phyloP scores from a whole-genome alignment of 1,140 invertebrate genomes.

The Drosophila asahinai region DNA sequence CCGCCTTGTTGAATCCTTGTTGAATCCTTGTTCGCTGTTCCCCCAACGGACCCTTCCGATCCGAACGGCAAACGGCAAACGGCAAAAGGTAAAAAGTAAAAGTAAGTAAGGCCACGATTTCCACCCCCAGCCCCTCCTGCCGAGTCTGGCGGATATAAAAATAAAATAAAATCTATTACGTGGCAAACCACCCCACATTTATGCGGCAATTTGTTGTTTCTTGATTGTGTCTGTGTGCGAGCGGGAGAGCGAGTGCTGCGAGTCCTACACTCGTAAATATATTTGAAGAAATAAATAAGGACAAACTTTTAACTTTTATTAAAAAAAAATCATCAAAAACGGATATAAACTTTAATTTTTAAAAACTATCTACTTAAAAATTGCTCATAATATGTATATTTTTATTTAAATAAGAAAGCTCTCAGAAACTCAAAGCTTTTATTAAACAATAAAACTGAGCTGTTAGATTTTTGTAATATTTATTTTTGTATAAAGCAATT shows the following conservation, averaged over 20 bases:
- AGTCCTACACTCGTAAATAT: not conserved
- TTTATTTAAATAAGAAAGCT: too few relatives aligned
- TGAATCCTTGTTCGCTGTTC: conserved; percentile 1
- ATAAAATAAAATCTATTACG: conserved; percentile 85
- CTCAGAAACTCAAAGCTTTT: too few relatives aligned
- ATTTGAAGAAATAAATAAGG: too few relatives aligned
- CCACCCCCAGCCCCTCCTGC: conserved; percentile 2
- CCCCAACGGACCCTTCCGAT: conserved; percentile 13
- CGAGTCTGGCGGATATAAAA: conserved; percentile 70
- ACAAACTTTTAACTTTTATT: too few relatives aligned
- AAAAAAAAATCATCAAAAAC: too few relatives aligned
- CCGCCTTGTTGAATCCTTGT: conserved; percentile 30
- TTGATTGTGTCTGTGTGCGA: conserved; percentile 72
- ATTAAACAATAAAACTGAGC: too few relatives aligned
- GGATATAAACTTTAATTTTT: too few relatives aligned
- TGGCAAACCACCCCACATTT: conserved; percentile 85
- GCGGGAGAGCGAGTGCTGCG: conserved; percentile 9
- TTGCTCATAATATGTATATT: too few relatives aligned
- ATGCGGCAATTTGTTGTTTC: conserved; percentile 85
- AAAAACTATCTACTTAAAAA: too few relatives aligned
- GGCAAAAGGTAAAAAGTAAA: conserved; percentile 72
- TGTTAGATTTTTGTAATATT: too few relatives aligned
- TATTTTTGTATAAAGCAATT: too few relatives aligned
- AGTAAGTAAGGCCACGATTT: conserved; percentile 64
- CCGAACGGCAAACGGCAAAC: not conserved